phyloP scores from a whole-genome alignment of 2,888 invertebrate species.

The Odontocolon sp. region DNA sequence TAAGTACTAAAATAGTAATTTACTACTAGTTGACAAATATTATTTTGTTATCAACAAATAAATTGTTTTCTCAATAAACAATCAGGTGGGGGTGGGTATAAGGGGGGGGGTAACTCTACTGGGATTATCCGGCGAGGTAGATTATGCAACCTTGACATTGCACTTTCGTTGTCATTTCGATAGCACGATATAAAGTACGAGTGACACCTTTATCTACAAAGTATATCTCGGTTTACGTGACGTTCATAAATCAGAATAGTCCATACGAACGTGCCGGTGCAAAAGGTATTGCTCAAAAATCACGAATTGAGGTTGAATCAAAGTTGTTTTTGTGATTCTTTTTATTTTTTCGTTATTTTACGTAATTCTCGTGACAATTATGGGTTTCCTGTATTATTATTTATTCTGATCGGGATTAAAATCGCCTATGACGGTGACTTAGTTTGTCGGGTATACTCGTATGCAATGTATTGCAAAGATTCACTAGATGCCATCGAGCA shows the following conservation, averaged over 20 bases:
- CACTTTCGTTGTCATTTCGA: conserved; percentile 50
- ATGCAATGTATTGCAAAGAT: not conserved
- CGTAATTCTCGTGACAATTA: not conserved
- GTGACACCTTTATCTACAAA: conserved; percentile 40
- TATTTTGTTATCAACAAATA: too few relatives aligned
- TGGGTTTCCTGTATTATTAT: not conserved
- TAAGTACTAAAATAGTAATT: too few relatives aligned
- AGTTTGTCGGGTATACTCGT: not conserved
- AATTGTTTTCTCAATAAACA: too few relatives aligned
- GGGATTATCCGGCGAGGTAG: conserved; percentile 47
- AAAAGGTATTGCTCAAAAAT: conserved; percentile 13
- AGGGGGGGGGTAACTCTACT: conserved; percentile 17
- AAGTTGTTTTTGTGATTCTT: not conserved
- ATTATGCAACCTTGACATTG: conserved; percentile 56
- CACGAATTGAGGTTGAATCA: not conserved
- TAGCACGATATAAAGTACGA: conserved; percentile 40
- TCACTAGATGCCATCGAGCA: conserved; percentile 16
- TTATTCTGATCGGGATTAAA: conserved; percentile 1
- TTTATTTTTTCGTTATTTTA: conserved; percentile 1
- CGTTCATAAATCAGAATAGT: conserved; percentile 35
- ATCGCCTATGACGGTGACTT: not conserved
- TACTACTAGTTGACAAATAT: too few relatives aligned
- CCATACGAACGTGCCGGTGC: conserved; percentile 3
- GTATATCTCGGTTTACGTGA: conserved; percentile 13
- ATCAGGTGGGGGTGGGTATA: too few relatives aligned